A percentile compares a stretch with the other conserved stretches of the same genome.
These are phyloP conservation scores for Drosophila gunungcola DNA, from an alignment of 1,140 invertebrate genomes.

Conservation along the genomic window DNA sequence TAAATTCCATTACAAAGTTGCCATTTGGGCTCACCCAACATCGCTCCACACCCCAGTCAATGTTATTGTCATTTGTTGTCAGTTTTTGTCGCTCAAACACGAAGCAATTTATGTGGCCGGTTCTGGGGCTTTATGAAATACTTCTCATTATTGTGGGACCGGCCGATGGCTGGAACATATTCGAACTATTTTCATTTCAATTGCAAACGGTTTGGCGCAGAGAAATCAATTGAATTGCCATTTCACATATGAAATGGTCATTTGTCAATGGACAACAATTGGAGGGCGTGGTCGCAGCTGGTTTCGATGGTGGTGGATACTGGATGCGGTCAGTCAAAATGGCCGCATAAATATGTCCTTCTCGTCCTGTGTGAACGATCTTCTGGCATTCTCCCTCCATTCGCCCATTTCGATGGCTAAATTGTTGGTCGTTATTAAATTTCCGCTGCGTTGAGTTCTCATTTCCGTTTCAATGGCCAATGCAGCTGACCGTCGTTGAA, in stretches of 20 bases:
- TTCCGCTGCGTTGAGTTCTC: constrained; percentile 81
- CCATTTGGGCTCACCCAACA: constrained; percentile 45
- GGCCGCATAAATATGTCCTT: constrained; percentile 81
- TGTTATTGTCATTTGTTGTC: constrained; percentile 81
- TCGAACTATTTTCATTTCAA: constrained; percentile 83
- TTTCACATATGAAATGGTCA: constrained; percentile 83
- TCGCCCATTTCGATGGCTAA: constrained; percentile 44
- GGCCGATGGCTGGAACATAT: constrained; percentile 68
- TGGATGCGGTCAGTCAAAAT: constrained; percentile 75
- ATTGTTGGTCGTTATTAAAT: constrained; percentile 82
- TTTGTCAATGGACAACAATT: constrained; percentile 81
- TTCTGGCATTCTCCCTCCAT: constrained; percentile 10
- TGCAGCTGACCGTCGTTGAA: constrained; percentile 66
- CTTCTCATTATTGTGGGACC: constrained; percentile 65
- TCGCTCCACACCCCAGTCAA: constrained; percentile 39
- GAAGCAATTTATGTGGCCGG: constrained; percentile 49
- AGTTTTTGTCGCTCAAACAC: constrained; percentile 57
- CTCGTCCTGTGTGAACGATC: constrained; percentile 40
- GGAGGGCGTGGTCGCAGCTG: constrained; percentile 49
- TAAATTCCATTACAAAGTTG: constrained; percentile 61
- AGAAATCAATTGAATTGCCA: constrained; percentile 82
- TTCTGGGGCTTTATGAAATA: constrained; percentile 70
- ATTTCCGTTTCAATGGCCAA: constrained; percentile 80
- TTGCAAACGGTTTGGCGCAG: constrained; percentile 71
- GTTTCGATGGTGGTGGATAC: constrained; percentile 34